phyloP scores from a whole-genome alignment of 2,888 invertebrate genomes.

The Aquatica leii region DNA sequence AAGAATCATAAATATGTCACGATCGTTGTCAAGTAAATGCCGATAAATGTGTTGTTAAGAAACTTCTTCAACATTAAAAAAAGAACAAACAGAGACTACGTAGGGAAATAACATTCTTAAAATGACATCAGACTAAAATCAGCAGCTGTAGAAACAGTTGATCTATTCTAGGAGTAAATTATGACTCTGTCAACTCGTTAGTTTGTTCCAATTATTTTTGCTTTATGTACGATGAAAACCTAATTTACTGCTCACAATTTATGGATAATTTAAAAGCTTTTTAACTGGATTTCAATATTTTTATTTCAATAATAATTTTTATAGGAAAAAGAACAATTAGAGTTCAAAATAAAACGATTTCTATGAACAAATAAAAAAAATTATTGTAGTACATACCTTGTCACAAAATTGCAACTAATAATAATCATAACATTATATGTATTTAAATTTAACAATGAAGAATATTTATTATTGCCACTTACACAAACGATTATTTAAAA shows the following conservation, averaged over 20 bases:
- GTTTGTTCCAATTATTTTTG: slow-evolving; percentile 58
- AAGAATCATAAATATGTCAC: slow-evolving; percentile 62
- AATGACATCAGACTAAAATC: slow-evolving; percentile 44
- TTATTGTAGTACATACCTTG: slow-evolving; percentile 18
- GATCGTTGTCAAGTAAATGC: slow-evolving; percentile 62
- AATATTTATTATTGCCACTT: slow-evolving; percentile 45
- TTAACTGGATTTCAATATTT: slow-evolving; percentile 32
- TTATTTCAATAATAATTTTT: slow-evolving; percentile 36
- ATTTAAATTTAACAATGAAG: slow-evolving; percentile 46
- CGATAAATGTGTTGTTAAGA: slow-evolving; percentile 62
- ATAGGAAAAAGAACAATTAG: slow-evolving; percentile 29
- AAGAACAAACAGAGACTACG: slow-evolving; percentile 22
- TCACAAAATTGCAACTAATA: slow-evolving; percentile 24
- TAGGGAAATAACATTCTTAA: slow-evolving; percentile 24
- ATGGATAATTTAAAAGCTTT: slow-evolving; percentile 38
- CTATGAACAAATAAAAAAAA: slow-evolving; percentile 23
- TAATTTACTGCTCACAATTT: slow-evolving; percentile 51
- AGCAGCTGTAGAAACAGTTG: slow-evolving; percentile 53
- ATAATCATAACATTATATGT: slow-evolving; percentile 17
- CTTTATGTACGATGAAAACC: slow-evolving; percentile 56
- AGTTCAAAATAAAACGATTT: slow-evolving; percentile 25
- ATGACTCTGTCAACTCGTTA: slow-evolving; percentile 55
- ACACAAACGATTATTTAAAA: slow-evolving; percentile 45
- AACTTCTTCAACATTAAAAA: slow-evolving; percentile 44
- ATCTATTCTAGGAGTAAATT: slow-evolving; percentile 57